Conservation (phyloP, 2,113 vertebrate species). For the Syngnathus scovelli region DNA sequence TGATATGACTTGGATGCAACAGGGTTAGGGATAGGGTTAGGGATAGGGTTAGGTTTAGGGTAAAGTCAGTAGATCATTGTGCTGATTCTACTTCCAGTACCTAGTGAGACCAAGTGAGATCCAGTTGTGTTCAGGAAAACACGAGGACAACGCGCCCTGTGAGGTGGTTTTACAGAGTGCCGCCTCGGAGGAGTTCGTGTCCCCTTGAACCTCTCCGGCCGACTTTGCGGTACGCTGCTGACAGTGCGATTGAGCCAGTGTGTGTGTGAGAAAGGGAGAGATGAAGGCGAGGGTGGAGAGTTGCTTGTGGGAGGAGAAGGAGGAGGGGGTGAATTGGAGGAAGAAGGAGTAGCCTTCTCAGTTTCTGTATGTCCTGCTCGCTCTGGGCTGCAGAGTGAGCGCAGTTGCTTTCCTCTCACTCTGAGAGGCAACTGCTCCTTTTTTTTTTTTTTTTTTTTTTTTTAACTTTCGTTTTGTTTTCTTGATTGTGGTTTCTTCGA, state of each 20-base stretch:
- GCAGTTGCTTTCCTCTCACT: slow-evolving; percentile 58
- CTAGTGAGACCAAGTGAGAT: not conserved
- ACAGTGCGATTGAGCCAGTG: slow-evolving; percentile 9
- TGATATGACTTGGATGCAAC: slow-evolving; percentile 25
- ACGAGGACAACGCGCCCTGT: slow-evolving; percentile 27
- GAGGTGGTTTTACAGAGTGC: slow-evolving; percentile 60
- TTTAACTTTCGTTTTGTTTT: slow-evolving; percentile 14
- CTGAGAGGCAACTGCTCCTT: slow-evolving; percentile 48
- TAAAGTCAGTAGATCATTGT: slow-evolving; percentile 22
- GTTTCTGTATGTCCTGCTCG: slow-evolving; percentile 62
- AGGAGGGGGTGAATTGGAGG: slow-evolving; percentile 58
- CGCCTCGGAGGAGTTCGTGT: slow-evolving; percentile 77
- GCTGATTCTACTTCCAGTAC: slow-evolving; percentile 59
- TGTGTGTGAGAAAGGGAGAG: slow-evolving; percentile 45
- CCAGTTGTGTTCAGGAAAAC: slow-evolving; percentile 62
- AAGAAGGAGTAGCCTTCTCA: slow-evolving; percentile 59
- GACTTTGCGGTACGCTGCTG: slow-evolving; percentile 71
- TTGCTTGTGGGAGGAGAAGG: slow-evolving; percentile 66
- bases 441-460: slow-evolving; percentile 12
- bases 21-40: not conserved
- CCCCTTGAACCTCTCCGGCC: slow-evolving; percentile 75
- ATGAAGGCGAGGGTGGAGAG: slow-evolving; percentile 56
- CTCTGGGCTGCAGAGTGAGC: slow-evolving; percentile 65
- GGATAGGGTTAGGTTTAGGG: not conserved
- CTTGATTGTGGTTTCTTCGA: too few relatives aligned